Percentiles rank a stretch among this genome's conserved stretches.
phyloP scores from a whole-genome alignment of 1,140 invertebrate species.

The Drosophila dunni region DNA sequence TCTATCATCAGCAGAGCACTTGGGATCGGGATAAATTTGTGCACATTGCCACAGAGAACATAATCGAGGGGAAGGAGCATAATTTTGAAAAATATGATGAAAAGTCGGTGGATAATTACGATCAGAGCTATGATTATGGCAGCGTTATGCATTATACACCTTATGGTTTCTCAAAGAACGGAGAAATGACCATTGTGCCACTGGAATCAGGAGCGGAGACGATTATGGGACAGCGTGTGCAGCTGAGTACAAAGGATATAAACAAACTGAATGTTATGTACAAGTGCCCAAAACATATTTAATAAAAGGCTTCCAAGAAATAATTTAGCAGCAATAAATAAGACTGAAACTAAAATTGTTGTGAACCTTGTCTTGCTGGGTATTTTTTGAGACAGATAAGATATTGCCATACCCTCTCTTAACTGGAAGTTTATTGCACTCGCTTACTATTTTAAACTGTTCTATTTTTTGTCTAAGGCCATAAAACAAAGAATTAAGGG shows the following conservation, averaged over 20 bases:
- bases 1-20: slow-evolving; percentile 90
- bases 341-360: too few relatives aligned
- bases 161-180: slow-evolving; percentile 90
- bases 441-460: too few relatives aligned
- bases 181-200: slow-evolving; percentile 89
- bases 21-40: slow-evolving; percentile 90
- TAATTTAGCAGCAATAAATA: too few relatives aligned
- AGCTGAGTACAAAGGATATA: slow-evolving; percentile 86
- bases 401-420: too few relatives aligned
- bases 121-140: slow-evolving; percentile 87
- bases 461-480: slow-evolving; percentile 5
- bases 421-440: too few relatives aligned
- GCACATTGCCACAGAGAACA: slow-evolving; percentile 88
- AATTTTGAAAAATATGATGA: slow-evolving; percentile 86
- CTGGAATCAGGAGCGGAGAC: slow-evolving; percentile 50
- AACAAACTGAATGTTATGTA: slow-evolving; percentile 86
- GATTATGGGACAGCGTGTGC: slow-evolving; percentile 86
- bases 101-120: slow-evolving; percentile 84
- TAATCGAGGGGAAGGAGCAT: slow-evolving; percentile 85
- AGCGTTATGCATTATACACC: slow-evolving; percentile 89
- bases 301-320: not conserved
- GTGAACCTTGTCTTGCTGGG: too few relatives aligned
- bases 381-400: too few relatives aligned
- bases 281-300: slow-evolving; percentile 75
- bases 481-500: too few relatives aligned